Base-by-base conservation (phyloP, 2,113 vertebrate genomes). In the Falcunculus frontatus region DNA sequence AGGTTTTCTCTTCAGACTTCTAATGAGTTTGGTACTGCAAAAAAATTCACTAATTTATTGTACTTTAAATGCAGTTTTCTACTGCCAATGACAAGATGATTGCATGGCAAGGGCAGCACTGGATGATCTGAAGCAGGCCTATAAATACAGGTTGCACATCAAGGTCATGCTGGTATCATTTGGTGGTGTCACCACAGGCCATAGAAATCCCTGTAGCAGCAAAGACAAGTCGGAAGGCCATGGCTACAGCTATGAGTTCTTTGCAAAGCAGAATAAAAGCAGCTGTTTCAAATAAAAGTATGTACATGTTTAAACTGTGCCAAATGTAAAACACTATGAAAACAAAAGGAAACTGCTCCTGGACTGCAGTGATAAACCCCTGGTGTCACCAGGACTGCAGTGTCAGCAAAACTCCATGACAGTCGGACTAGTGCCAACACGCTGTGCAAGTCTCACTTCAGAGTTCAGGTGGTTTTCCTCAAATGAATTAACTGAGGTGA, bases 181-280 rank as follows among this genome's bases (percentile, higher is more conserved):
- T 67, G 46, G 16, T 68, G 53, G 60, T 35, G 30, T 46, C 19
- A 76, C 20, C 4, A 3, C 14, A 89, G 81, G 49, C 16, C 75
- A 15, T 10, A 46, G 29, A 79, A 89, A 56, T 9, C 10, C 16
- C 41, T 3, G 1, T 9, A 42, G 74, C 16, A 57, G 25, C 35
- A 84, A 32, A 59, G 42, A 29, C 1, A 6, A 26, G 15, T 79
- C 3, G 3, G 52, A 91, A 94, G 87, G 17, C 15, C 42, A 30
- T 0, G 0, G 23, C 18, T 50, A 56, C 16, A 46, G 16, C 27
- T 89, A 23, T 0, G 2, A 62, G 20, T 9, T 60, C 19, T 60
- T 75, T 67, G 57, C 35, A 81, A 70, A 67, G 21, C 27, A 84
- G 50, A 80, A 49, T 59, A 60, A 78, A 80, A 75, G 1, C 42